phyloP scores from a whole-genome alignment of 1,140 invertebrate species.

The Drosophila novamexicana region DNA sequence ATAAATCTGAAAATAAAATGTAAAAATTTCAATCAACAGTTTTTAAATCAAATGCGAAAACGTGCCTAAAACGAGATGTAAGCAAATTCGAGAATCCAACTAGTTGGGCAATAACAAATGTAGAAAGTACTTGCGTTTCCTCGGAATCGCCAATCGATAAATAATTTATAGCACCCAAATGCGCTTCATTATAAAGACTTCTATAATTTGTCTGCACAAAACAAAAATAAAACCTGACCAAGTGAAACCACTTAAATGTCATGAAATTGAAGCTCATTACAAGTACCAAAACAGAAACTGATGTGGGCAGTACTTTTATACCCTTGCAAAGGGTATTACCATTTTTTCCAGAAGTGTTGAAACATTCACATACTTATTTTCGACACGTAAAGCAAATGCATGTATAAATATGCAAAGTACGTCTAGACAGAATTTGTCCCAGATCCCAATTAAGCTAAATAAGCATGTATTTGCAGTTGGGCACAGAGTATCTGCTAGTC shows the following conservation, averaged over 20 bases:
- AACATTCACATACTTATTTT: too few relatives aligned
- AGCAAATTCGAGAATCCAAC: slow-evolving; percentile 6
- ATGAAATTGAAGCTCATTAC: slow-evolving; percentile 54
- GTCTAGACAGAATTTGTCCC: not conserved
- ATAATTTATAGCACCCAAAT: slow-evolving; percentile 33
- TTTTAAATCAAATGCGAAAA: not conserved
- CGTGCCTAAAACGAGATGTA: slow-evolving; percentile 2
- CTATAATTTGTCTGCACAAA: slow-evolving; percentile 8
- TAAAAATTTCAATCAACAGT: not conserved
- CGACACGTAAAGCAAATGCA: too few relatives aligned
- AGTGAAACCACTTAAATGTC: slow-evolving; percentile 30
- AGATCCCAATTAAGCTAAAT: too few relatives aligned
- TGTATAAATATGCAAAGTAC: not conserved
- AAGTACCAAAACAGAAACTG: slow-evolving; percentile 17
- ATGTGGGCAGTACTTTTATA: not conserved
- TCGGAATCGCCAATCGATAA: slow-evolving; percentile 24
- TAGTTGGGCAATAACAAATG: not conserved
- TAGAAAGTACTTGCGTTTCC: not conserved
- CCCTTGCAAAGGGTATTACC: not conserved
- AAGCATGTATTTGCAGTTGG: not conserved
- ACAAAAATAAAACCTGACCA: slow-evolving; percentile 9
- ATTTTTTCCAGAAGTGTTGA: not conserved
- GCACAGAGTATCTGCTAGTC: not conserved
- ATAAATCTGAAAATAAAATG: slow-evolving; percentile 24
- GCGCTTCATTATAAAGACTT: slow-evolving; percentile 8